phyloP scores from a whole-genome alignment of 2,113 vertebrate species.

The Pseudois nayaur region DNA sequence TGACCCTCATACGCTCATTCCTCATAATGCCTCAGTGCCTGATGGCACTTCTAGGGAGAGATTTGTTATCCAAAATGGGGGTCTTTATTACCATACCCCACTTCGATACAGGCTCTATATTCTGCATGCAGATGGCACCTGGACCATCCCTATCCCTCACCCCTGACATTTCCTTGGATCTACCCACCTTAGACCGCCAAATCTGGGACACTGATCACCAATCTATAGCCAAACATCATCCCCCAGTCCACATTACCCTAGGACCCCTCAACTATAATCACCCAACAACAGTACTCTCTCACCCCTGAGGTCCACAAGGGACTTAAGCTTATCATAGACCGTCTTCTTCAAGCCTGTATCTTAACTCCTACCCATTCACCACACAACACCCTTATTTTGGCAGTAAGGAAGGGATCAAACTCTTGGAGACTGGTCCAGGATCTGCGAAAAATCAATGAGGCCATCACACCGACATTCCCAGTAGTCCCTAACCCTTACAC shows the following conservation, averaged over 20 bases:
- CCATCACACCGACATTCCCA: accelerated
- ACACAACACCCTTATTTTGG: background rate
- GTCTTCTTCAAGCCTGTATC: background rate
- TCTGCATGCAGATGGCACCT: background rate
- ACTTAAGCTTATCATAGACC: background rate
- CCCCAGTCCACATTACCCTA: background rate
- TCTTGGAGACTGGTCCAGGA: background rate
- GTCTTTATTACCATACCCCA: background rate
- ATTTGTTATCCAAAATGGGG: background rate
- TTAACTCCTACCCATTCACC: background rate
- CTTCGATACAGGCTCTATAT: background rate
- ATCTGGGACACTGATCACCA: background rate
- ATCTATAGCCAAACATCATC: background rate
- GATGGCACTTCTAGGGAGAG: background rate
- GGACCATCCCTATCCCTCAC: background rate
- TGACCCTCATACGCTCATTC: background rate
- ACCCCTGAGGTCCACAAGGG: background rate
- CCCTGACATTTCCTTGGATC: background rate
- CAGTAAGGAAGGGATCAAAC: background rate
- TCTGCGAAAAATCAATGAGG: background rate
- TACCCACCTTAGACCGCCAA: background rate
- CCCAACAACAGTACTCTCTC: background rate
- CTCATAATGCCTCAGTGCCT: background rate
- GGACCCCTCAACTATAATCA: background rate
- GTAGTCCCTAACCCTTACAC: background rate